Evolutionary conservation across 2,888 invertebrate species (phyloP).

Genomic region (Philhelius pedissequus): DNA sequence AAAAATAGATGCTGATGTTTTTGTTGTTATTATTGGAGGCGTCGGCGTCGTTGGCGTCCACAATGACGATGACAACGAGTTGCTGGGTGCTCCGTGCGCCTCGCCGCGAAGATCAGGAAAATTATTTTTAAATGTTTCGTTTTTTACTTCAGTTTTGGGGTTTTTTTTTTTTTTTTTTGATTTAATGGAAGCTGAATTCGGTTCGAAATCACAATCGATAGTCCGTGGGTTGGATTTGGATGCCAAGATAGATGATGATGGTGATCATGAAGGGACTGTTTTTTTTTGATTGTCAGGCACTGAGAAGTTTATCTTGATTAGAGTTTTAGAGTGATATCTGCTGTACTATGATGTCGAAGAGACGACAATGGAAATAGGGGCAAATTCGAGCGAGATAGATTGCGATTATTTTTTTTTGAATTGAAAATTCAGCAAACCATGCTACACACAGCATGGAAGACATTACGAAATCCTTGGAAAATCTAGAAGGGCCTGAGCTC

Average conservation of each 20-base stretch:
- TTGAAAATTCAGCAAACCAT: conserved; percentile 1
- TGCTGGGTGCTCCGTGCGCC: background rate
- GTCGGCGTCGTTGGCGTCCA: conserved; percentile 17
- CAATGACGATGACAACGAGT: conserved; percentile 23
- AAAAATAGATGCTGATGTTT: conserved; percentile 33
- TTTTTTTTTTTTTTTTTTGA: conserved; percentile 27
- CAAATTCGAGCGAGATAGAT: conserved; percentile 37
- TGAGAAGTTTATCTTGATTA: conserved; percentile 56
- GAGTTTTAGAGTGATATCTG: conserved; percentile 23
- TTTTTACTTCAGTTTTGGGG: background rate
- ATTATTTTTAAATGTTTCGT: conserved; percentile 24
- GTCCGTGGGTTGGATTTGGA: conserved; percentile 49
- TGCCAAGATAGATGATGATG: conserved; percentile 32
- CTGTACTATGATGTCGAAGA: background rate
- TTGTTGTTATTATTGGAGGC: background rate
- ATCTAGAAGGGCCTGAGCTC: background rate
- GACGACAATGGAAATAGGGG: conserved; percentile 51
- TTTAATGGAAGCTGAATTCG: conserved; percentile 39
- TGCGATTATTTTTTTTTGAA: background rate
- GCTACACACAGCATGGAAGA: conserved; percentile 27
- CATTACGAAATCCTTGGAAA: background rate
- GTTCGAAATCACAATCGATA: conserved; percentile 26
- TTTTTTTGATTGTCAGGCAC: conserved; percentile 57
- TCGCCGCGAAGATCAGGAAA: conserved; percentile 54
- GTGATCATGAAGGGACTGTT: conserved; percentile 63